Percentiles rank a stretch among this genome's conserved stretches.
Evolutionary conservation across 2,797 vertebrate genomes (phyloP).

Genomic region (Psittacula derbiana): DNA sequence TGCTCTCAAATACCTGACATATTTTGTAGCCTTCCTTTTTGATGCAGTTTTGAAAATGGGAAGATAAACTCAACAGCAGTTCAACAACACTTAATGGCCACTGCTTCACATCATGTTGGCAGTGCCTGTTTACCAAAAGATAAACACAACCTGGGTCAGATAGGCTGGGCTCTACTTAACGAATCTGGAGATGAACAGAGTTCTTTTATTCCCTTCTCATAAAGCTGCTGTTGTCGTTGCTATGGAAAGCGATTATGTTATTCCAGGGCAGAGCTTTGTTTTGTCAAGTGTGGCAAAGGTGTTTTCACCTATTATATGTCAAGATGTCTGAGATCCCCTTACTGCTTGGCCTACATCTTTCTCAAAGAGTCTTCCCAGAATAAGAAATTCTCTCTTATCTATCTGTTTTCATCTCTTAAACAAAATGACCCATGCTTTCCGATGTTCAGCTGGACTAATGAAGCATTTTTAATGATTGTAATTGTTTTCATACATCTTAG

Average conservation of each 20-base stretch:
- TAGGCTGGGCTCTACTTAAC: neutral
- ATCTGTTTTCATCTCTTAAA: neutral
- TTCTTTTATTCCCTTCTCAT: neutral
- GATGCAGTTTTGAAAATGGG: neutral
- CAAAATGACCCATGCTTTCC: conserved; percentile 7
- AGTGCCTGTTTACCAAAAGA: conserved; percentile 2
- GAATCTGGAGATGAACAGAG: neutral
- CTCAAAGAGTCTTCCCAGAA: neutral
- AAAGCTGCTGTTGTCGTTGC: neutral
- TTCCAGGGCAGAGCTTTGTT: neutral
- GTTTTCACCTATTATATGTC: neutral
- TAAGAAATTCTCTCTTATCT: conserved; percentile 15
- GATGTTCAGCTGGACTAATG: neutral
- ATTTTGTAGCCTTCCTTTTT: neutral
- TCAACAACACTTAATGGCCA: neutral
- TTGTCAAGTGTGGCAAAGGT: conserved; percentile 8
- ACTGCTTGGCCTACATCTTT: neutral
- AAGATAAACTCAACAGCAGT: neutral
- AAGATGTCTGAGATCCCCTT: neutral
- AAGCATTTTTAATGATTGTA: neutral
- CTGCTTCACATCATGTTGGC: neutral
- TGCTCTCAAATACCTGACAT: neutral
- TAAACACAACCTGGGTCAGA: neutral
- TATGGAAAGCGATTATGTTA: neutral
- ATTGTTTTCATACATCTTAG: neutral